phyloP scores from a whole-genome alignment of 2,113 vertebrate species.

The Phodopus roborovskii region DNA sequence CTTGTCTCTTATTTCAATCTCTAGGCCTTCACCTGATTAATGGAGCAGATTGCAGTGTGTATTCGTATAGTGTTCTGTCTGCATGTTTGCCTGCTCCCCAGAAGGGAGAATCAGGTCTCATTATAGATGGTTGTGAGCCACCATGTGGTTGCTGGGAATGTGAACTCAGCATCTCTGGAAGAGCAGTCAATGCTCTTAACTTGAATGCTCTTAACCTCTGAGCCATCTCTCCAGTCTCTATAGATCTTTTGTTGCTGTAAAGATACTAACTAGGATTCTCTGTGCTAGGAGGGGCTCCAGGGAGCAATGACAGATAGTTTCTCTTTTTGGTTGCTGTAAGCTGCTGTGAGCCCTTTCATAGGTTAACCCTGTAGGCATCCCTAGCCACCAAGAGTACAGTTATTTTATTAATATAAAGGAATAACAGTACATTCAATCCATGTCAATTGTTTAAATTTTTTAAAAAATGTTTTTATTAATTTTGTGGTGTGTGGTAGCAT shows the following conservation, averaged over 20 bases:
- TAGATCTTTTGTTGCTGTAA: background rate
- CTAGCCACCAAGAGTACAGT: background rate
- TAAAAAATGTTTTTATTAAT: background rate
- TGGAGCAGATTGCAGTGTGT: too few relatives aligned
- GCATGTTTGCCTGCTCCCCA: too few relatives aligned
- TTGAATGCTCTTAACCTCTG: too few relatives aligned
- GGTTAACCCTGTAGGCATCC: background rate
- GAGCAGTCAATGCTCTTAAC: too few relatives aligned
- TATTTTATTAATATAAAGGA: background rate
- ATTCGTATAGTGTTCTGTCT: too few relatives aligned
- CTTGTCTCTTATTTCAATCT: too few relatives aligned
- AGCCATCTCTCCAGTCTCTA: too few relatives aligned
- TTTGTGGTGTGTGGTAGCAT: background rate
- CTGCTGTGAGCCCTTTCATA: background rate
- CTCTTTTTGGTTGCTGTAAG: background rate
- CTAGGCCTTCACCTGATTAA: too few relatives aligned
- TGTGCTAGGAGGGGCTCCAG: background rate
- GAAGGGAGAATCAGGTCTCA: too few relatives aligned
- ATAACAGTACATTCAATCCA: background rate
- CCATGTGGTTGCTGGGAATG: too few relatives aligned
- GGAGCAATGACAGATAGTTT: background rate
- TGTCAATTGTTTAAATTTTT: background rate
- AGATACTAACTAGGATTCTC: background rate
- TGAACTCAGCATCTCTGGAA: too few relatives aligned
- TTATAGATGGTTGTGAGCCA: too few relatives aligned